Evolutionary conservation across 2,888 invertebrate species (phyloP), one percentile per base, ranked within the genome.

Genomic region (Aspidiotus destructor): DNA sequence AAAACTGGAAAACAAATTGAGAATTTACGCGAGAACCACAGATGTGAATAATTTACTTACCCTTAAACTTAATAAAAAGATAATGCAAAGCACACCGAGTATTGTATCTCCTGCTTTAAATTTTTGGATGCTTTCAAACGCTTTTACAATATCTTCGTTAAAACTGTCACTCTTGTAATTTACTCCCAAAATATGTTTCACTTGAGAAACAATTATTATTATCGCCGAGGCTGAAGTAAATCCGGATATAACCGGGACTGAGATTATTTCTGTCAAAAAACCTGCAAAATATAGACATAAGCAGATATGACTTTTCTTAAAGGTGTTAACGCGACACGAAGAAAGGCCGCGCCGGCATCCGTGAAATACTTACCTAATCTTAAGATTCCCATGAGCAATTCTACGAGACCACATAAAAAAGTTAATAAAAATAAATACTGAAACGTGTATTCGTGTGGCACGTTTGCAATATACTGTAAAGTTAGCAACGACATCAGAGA

Each of bases 401-500:
- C 89, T 28, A 90, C 82, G 73, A 85, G 81, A 41, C 93, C 93
- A 8, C 86, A 82, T 9, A 92, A 78, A 76, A 93, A 89, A 28
- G 87, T 83, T 28, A 93, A 81, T 67, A 92, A 81, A 54, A 41
- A 54, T 42, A 68, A 55, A 54, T 68, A 68, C 61, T 68, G 53
- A 71, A 90, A 81, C 10, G 88, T 85, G 76, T 85, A 86, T 74
- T 90, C 86, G 0, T 85, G 75, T 1, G 88, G 86, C 73, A 86
- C 82, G 41, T 83, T 84, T 71, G 82, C 80, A 63, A 87, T 86
- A 73, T 84, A 86, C 75, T 89, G 87, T 71, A 86, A 80, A 44
- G 89, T 89, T 74, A 96, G 80, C 64, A 96, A 81, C 48, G 94
- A 87, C 91, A 95, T 92, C 70, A 96, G 83, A 73, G 93, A 92